Percentiles rank a stretch among this genome's conserved stretches.
phyloP scores from a whole-genome alignment of 2,797 vertebrate genomes.

The Chanos chanos region DNA sequence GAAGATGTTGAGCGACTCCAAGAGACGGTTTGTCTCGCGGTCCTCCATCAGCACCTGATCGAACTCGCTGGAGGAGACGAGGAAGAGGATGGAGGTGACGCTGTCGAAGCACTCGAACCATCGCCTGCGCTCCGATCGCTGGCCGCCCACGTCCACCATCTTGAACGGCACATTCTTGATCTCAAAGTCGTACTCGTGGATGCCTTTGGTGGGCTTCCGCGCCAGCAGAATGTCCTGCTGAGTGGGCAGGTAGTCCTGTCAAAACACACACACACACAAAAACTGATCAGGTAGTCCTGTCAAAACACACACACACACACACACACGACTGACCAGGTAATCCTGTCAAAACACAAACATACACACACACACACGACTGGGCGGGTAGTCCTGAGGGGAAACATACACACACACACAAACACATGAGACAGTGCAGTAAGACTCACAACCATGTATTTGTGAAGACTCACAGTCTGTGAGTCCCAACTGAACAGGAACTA shows the following conservation, averaged over 20 bases:
- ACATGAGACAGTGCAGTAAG: not conserved
- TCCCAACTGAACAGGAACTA: too few relatives aligned
- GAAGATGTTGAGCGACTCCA: constrained; percentile 97
- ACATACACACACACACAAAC: not conserved
- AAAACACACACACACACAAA: not conserved
- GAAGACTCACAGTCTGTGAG: too few relatives aligned
- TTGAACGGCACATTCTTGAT: constrained; percentile 97
- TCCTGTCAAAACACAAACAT: not conserved
- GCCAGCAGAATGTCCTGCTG: constrained; percentile 96
- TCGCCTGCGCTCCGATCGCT: constrained; percentile 89
- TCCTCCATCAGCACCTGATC: constrained; percentile 99
- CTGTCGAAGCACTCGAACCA: constrained; percentile 99
- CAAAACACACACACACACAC: not conserved
- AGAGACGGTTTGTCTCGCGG: constrained; percentile 91
- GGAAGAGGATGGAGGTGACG: constrained; percentile 94
- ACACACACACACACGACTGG: not conserved
- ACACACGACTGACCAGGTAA: not conserved
- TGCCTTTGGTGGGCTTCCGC: constrained; percentile 92
- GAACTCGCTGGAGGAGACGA: constrained; percentile 94
- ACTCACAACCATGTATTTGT: too few relatives aligned
- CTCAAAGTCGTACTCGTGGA: constrained; percentile 95
- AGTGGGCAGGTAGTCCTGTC: constrained; percentile 88
- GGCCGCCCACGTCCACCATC: constrained; percentile 96
- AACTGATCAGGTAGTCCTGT: not conserved
- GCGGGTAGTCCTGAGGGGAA: too few relatives aligned